Evolutionary conservation across 1,140 invertebrate species (phyloP).

Genomic region (Lordiphosa mommai): DNA sequence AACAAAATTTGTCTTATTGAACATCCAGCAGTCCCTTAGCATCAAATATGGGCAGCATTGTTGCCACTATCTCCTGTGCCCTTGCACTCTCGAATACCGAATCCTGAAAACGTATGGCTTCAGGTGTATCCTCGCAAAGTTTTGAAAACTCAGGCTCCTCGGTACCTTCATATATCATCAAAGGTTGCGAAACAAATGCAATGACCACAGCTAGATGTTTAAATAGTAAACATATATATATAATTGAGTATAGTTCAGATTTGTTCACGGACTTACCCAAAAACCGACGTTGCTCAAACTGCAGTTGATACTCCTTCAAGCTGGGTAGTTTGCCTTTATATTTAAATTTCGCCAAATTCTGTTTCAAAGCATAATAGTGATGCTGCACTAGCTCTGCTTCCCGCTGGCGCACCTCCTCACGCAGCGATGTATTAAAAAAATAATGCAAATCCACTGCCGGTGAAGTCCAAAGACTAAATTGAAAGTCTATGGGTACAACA

Average conservation of each 20-base stretch:
- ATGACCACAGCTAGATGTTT: conserved; percentile 20
- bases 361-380: conserved; percentile 50
- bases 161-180: conserved; percentile 44
- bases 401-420: conserved; percentile 19
- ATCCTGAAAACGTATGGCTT: conserved; percentile 41
- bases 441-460: conserved; percentile 63
- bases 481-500: conserved; percentile 78
- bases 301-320: conserved; percentile 52
- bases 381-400: conserved; percentile 50
- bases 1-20: conserved; percentile 15
- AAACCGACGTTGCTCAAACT: conserved; percentile 51
- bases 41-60: conserved; percentile 44
- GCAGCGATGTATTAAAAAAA: conserved; percentile 59
- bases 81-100: conserved; percentile 28
- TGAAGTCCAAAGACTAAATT: conserved; percentile 46
- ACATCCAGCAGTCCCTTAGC: conserved; percentile 49
- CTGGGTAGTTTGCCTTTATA: conserved; percentile 44
- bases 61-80: conserved; percentile 24
- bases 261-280: conserved; percentile 27
- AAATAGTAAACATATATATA: background rate
- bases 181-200: conserved; percentile 26
- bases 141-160: conserved; percentile 36
- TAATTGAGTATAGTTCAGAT: background rate
- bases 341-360: conserved; percentile 26
- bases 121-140: conserved; percentile 29